phyloP scores from a whole-genome alignment of 2,888 invertebrate species.

The Cheilosia vulpina region DNA sequence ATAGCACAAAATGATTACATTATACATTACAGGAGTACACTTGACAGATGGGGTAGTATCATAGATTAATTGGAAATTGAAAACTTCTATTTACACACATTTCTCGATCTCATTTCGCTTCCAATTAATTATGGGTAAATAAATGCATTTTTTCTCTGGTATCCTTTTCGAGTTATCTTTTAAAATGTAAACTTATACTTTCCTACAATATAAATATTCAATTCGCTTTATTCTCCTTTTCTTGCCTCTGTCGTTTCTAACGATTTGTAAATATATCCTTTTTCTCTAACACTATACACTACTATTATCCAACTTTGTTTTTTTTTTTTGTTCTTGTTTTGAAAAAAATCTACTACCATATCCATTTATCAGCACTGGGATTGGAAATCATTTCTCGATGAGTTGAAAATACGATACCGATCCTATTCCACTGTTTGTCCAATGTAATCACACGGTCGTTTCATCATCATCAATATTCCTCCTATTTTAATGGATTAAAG shows the following conservation, averaged over 20 bases:
- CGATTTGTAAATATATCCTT: slow-evolving; percentile 69
- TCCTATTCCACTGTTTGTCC: slow-evolving; percentile 48
- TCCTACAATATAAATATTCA: slow-evolving; percentile 73
- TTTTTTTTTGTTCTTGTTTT: slow-evolving; percentile 4
- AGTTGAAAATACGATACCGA: slow-evolving; percentile 24
- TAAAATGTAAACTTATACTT: slow-evolving; percentile 27
- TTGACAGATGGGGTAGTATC: slow-evolving; percentile 33
- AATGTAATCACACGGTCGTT: slow-evolving; percentile 82
- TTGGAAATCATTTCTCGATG: slow-evolving; percentile 31
- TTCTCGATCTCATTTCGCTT: slow-evolving; percentile 24
- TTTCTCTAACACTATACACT: slow-evolving; percentile 53
- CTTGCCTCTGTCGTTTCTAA: slow-evolving; percentile 18
- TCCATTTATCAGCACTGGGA: slow-evolving; percentile 35
- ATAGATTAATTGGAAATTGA: slow-evolving; percentile 54
- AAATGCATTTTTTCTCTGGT: slow-evolving; percentile 74
- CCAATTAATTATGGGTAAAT: slow-evolving; percentile 66
- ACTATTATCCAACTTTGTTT: slow-evolving; percentile 34
- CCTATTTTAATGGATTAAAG: slow-evolving; percentile 77
- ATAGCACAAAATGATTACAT: slow-evolving; percentile 63
- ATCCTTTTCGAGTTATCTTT: slow-evolving; percentile 30
- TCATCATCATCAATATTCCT: slow-evolving; percentile 84
- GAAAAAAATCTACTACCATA: slow-evolving; percentile 38
- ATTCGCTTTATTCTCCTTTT: slow-evolving; percentile 58
- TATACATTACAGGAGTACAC: slow-evolving; percentile 32
- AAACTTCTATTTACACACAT: slow-evolving; percentile 53